Percentiles rank a stretch among this genome's conserved stretches.
Evolutionary conservation across 2,797 vertebrate species (phyloP).

Genomic region (Artibeus lituratus): DNA sequence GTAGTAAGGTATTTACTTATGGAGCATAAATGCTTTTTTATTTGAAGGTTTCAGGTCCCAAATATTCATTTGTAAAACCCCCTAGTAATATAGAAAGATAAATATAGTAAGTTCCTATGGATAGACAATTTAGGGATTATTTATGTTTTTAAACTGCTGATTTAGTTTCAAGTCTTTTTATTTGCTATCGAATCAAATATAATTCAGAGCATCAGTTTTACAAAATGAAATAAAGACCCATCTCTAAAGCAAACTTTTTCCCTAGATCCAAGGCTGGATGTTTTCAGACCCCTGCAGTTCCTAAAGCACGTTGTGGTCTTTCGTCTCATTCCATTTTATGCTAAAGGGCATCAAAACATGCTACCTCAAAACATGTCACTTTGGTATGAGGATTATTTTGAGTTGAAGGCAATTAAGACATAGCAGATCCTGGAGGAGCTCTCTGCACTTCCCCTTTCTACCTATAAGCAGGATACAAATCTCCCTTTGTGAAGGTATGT

Average conservation of each 20-base stretch:
- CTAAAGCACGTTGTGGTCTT: background rate
- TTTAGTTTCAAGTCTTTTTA: background rate
- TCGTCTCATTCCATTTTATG: background rate
- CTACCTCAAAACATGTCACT: background rate
- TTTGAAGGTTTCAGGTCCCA: background rate
- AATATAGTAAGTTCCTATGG: background rate
- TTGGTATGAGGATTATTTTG: background rate
- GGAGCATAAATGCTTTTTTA: background rate
- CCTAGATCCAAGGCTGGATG: background rate
- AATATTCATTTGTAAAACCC: background rate
- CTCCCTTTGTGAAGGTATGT: background rate
- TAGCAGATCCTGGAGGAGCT: background rate
- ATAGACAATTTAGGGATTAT: background rate
- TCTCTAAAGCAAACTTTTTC: background rate
- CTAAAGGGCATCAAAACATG: background rate
- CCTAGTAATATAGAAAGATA: background rate
- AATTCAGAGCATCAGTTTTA: background rate
- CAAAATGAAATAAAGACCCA: background rate
- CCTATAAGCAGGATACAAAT: background rate
- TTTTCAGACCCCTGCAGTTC: background rate
- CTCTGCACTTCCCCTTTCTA: background rate
- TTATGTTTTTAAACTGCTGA: background rate
- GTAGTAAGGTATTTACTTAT: background rate
- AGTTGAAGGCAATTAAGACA: background rate
- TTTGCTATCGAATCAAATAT: constrained; percentile 17